Percentiles rank a stretch among this genome's conserved stretches.
Conservation (phyloP, 1,140 invertebrate genomes). For the Conus betulinus region DNA sequence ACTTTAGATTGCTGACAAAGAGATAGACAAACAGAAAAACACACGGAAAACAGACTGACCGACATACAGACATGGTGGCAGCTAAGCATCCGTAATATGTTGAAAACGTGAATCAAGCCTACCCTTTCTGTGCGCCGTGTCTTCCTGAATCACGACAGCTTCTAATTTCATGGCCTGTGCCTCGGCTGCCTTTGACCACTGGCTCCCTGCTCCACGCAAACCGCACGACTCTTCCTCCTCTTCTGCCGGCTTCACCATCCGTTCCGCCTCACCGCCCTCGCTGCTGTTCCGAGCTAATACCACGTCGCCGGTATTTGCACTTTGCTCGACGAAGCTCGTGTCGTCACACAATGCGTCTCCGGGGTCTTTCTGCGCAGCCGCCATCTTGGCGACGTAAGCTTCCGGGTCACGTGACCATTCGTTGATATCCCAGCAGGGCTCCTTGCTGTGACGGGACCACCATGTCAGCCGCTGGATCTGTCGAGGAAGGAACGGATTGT, state of each 20-base stretch:
- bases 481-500: background rate
- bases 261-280: background rate
- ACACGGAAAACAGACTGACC: too few species aligned
- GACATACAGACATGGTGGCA: background rate
- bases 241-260: background rate
- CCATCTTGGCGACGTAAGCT: background rate
- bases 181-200: background rate
- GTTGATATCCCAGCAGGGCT: slow-evolving; percentile 71
- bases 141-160: background rate
- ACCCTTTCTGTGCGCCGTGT: background rate
- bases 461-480: slow-evolving; percentile 76
- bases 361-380: background rate
- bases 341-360: background rate
- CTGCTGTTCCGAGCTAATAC: background rate
- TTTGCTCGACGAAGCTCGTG: background rate
- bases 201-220: background rate
- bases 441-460: slow-evolving; percentile 72
- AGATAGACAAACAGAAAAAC: too few species aligned
- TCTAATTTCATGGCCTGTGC: background rate
- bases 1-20: too few species aligned
- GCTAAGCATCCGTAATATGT: background rate
- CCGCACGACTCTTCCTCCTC: background rate
- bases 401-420: slow-evolving; percentile 33
- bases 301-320: background rate
- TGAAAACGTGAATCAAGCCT: too few species aligned